Percentiles rank a stretch among this genome's conserved stretches.
Conservation (phyloP, 2,888 invertebrate genomes). For the Drosophila putrida region DNA sequence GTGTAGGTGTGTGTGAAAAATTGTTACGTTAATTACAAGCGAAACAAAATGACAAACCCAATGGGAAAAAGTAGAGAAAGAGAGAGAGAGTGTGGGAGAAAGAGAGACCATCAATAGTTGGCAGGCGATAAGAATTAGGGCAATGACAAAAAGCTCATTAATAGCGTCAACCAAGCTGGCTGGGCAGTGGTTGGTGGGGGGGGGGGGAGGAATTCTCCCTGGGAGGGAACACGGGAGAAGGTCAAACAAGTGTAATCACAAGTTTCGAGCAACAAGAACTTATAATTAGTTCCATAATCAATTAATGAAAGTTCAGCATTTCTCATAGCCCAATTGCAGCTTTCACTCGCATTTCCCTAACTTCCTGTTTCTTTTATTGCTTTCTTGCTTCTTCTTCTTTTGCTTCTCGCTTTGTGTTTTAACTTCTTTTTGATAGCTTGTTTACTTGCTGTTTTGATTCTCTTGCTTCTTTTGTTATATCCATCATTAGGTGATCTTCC, state of each 20-base stretch:
- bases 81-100: background rate
- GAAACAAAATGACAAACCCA: background rate
- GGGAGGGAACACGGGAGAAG: background rate
- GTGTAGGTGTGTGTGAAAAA: constrained; percentile 57
- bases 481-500: too few species aligned
- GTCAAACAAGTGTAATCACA: background rate
- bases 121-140: constrained; percentile 20
- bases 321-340: background rate
- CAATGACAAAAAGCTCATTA: constrained; percentile 35
- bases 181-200: too few species aligned
- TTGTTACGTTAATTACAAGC: constrained; percentile 72
- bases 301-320: background rate
- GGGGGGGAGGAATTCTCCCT: background rate
- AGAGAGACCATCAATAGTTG: constrained; percentile 25
- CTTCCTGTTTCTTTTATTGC: background rate
- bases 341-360: background rate
- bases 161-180: background rate
- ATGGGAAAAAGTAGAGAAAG: background rate
- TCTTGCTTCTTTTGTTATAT: too few species aligned
- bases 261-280: background rate
- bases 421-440: too few species aligned
- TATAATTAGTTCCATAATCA: constrained; percentile 2
- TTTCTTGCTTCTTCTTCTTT: background rate
- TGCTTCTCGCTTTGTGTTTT: background rate
- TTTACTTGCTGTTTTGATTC: too few species aligned